Evolutionary conservation across 1,140 invertebrate species (phyloP).

Genomic region (Venturia canescens): DNA sequence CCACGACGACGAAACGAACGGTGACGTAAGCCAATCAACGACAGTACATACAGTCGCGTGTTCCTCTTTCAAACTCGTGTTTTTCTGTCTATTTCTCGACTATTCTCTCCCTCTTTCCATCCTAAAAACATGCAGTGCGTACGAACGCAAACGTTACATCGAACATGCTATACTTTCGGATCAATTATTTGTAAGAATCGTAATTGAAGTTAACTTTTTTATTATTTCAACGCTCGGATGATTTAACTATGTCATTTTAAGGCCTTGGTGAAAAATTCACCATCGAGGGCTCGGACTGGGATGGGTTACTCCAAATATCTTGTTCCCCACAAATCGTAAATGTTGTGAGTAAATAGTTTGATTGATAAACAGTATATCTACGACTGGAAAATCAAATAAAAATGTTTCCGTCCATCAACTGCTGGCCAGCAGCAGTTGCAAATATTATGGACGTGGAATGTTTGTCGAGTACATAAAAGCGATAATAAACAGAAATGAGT

Average conservation of each 20-base stretch:
- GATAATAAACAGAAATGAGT: constrained; percentile 20
- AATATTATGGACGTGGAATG: constrained; percentile 1
- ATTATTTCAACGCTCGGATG: no score
- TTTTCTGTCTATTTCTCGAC: constrained; percentile 39
- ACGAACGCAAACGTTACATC: background rate
- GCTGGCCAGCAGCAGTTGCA: background rate
- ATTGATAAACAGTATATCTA: no score
- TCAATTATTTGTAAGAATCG: background rate
- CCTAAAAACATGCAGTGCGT: background rate
- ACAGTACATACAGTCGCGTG: background rate
- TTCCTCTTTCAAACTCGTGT: background rate
- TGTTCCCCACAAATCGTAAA: no score
- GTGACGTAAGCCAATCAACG: constrained; percentile 69
- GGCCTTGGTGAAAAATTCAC: no score
- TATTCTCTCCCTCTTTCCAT: constrained; percentile 43
- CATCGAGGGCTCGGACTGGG: no score
- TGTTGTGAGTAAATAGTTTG: no score
- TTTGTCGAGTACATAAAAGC: background rate
- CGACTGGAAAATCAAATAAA: no score
- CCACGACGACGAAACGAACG: constrained; percentile 51
- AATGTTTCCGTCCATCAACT: constrained; percentile 1
- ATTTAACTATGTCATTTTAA: no score
- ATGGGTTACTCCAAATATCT: no score
- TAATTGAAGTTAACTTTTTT: no score
- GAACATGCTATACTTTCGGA: background rate